Base-by-base conservation (phyloP, 2,888 invertebrate genomes). In the Pseudococcus longispinus region DNA sequence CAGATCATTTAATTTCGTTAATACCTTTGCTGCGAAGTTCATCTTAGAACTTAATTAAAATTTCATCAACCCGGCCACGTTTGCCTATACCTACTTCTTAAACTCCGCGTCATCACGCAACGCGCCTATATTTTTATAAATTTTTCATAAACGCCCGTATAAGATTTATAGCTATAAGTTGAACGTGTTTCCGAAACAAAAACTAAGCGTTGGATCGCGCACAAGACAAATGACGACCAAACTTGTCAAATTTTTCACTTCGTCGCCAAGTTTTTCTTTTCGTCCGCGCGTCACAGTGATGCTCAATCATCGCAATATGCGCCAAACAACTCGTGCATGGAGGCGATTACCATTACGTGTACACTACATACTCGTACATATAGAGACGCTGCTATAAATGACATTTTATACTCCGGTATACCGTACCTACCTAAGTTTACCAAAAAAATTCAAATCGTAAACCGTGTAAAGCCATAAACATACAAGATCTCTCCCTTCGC, bases 221-320 rank as follows among this genome's bases (percentile, higher is more conserved):
- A 29, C 18, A 70, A 70, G 70, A 70, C 70, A 70, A 70, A 70
- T 70, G 70, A 70, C 70, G 70, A 70, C 29, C 70, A 29, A 70
- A 70, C 29, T 70, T 70, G 70, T 70, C 70, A 70, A 70, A 70
- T 29, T 70, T 70, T 70, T 70, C 70, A 29, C 70, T 29, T 70
- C 29, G 29, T 70, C 70, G n/a, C 32, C 18, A 70, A 70, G 6
- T 26, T 70, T 65, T 70, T 70, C 18, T 70, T 32, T 23, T 20
- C 60, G 60, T 23, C 23, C 23, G 1, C 70, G 26, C 26, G 29
- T 70, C 29, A 70, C 70, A 1, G 13, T 23, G 70, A 70, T 70
- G 70, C 70, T 70, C 70, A 70, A 70, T 70, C 70, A 70, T 70
- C 60, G 70, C 70, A 70, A 70, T 70, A 70, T 70, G 70, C 37